Evolutionary conservation across 2,797 vertebrate species (phyloP).

Genomic region (Scleropages formosus): DNA sequence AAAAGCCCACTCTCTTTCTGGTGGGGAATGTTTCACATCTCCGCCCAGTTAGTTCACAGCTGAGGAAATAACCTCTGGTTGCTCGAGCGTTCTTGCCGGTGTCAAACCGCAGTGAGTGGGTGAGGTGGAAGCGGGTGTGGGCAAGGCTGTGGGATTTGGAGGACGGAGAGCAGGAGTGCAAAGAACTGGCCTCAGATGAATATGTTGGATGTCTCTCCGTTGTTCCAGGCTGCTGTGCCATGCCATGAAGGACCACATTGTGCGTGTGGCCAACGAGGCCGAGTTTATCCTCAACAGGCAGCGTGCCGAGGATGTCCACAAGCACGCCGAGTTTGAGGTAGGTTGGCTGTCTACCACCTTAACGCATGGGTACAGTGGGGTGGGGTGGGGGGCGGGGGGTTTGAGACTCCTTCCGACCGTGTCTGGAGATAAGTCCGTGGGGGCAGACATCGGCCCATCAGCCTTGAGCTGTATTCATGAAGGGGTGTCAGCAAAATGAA

Average conservation of each 20-base stretch:
- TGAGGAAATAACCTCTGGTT: not conserved
- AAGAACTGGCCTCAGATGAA: not conserved
- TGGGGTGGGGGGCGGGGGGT: not conserved
- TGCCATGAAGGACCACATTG: constrained; percentile 98
- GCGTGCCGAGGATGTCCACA: constrained; percentile 94
- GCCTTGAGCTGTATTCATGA: too few species aligned
- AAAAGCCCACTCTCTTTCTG: not conserved
- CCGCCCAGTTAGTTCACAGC: constrained; percentile 13
- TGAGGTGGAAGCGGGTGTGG: too few species aligned
- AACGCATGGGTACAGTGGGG: too few species aligned
- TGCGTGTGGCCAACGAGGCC: constrained; percentile 94
- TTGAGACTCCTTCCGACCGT: too few species aligned
- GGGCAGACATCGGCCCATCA: not conserved
- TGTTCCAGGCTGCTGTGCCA: constrained; percentile 85
- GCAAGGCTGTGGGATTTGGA: not conserved
- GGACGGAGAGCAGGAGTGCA: not conserved
- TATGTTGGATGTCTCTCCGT: constrained; percentile 18
- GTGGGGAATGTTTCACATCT: not conserved
- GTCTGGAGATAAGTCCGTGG: not conserved
- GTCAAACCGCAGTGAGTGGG: not conserved
- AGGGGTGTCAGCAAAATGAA: too few species aligned
- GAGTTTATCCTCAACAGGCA: constrained; percentile 97
- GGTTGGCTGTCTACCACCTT: constrained; percentile 34
- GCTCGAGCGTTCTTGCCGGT: not conserved
- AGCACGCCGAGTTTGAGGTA: constrained; percentile 97